Conservation (phyloP, 2,113 vertebrate genomes). For the Sinocyclocheilus anophthalmus region DNA sequence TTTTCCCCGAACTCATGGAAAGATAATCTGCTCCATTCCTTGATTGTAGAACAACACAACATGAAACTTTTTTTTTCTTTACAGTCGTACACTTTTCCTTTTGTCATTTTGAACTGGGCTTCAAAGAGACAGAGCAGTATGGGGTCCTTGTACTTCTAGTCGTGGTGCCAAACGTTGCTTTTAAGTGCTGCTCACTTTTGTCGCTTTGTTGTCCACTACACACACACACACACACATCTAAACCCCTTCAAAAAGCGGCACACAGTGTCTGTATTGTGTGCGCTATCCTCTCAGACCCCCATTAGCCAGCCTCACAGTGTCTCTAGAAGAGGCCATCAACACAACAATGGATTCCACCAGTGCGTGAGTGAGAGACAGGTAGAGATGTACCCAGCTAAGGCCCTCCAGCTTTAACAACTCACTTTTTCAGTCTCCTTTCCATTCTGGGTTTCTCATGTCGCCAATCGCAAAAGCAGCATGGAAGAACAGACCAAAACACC, state of each 20-base stretch:
- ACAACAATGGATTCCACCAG: constrained; percentile 43
- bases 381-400: constrained; percentile 5
- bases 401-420: constrained; percentile 40
- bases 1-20: too few species aligned
- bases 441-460: constrained; percentile 8
- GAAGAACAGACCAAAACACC: constrained; percentile 33
- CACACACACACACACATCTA: background rate
- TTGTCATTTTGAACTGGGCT: too few species aligned
- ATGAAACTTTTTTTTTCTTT: too few species aligned
- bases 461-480: constrained; percentile 8
- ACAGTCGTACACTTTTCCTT: too few species aligned
- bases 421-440: background rate
- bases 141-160: too few species aligned
- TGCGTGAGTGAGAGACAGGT: background rate
- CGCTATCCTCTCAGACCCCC: constrained; percentile 23
- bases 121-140: too few species aligned
- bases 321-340: constrained; percentile 38
- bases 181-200: constrained; percentile 21
- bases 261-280: constrained; percentile 3
- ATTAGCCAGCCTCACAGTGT: constrained; percentile 44
- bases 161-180: too few species aligned
- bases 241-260: constrained; percentile 6
- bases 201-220: constrained; percentile 3
- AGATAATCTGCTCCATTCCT: too few species aligned
- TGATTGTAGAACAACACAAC: too few species aligned